These are phyloP conservation scores for Pangasianodon gigas DNA, from an alignment of 2,113 vertebrate species.

Conservation along the genomic window DNA sequence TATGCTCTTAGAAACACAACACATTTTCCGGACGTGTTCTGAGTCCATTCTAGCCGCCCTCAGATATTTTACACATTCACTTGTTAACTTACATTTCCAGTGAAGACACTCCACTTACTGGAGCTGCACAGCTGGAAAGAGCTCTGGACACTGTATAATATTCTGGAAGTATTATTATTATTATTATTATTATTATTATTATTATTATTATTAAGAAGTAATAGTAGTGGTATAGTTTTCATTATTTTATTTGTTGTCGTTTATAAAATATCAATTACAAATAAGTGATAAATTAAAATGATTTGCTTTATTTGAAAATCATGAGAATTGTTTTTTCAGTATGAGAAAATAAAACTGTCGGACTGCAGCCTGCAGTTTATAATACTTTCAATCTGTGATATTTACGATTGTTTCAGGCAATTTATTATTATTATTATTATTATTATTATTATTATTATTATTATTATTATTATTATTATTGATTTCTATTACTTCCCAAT, in stretches of 20 bases:
- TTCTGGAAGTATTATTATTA: background rate
- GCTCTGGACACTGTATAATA: background rate
- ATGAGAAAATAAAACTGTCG: background rate
- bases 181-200: background rate
- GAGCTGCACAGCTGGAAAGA: background rate
- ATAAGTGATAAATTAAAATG: background rate
- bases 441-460: slow-evolving; percentile 19
- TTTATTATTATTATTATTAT: background rate
- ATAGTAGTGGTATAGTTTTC: background rate
- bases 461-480: background rate
- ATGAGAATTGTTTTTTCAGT: background rate
- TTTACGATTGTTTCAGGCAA: background rate
- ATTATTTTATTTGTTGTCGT: background rate
- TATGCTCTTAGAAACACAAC: background rate
- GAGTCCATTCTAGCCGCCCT: background rate
- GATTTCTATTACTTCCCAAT: background rate
- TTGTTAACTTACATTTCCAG: background rate
- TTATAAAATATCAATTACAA: too few species aligned
- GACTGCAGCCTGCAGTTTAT: background rate
- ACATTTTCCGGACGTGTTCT: background rate
- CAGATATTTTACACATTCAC: background rate
- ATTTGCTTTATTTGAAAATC: background rate
- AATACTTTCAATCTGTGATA: background rate
- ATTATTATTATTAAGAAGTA: background rate
- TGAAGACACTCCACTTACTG: background rate